These are phyloP conservation scores for Nibea albiflora DNA, from an alignment of 2,113 vertebrate genomes.

Conservation along the genomic window DNA sequence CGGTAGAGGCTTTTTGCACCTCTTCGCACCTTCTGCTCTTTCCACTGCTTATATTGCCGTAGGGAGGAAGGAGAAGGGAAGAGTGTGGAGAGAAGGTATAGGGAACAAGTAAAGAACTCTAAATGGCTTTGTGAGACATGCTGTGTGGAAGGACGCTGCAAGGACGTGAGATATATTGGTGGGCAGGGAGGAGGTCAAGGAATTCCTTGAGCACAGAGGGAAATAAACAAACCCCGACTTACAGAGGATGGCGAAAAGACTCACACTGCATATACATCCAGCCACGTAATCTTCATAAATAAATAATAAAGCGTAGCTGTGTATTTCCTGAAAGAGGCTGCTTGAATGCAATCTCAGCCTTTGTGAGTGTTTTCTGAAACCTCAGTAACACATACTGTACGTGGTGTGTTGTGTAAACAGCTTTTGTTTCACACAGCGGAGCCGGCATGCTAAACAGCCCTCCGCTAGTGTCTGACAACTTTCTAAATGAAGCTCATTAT, in stretches of 20 bases:
- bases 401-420: conserved; percentile 53
- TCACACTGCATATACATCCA: not conserved
- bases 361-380: conserved; percentile 1
- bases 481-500: conserved; percentile 83
- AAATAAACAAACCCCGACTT: conserved; percentile 53
- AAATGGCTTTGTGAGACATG: conserved; percentile 64
- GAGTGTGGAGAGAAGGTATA: conserved; percentile 26
- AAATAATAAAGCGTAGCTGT: conserved; percentile 22
- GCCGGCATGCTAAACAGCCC: conserved; percentile 68
- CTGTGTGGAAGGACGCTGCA: conserved; percentile 68
- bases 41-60: conserved; percentile 52
- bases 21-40: conserved; percentile 74
- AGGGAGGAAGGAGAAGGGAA: conserved; percentile 45
- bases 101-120: conserved; percentile 49
- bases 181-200: not conserved
- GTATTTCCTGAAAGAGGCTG: not conserved
- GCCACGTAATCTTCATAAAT: not conserved
- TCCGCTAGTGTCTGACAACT: conserved; percentile 73
- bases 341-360: not conserved
- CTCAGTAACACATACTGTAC: conserved; percentile 8
- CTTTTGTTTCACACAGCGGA: conserved; percentile 58
- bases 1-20: conserved; percentile 76
- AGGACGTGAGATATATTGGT: conserved; percentile 53
- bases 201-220: conserved; percentile 11
- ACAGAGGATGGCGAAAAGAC: conserved; percentile 2